Conservation (phyloP, 1,140 invertebrate genomes). For the Heliconius himera region DNA sequence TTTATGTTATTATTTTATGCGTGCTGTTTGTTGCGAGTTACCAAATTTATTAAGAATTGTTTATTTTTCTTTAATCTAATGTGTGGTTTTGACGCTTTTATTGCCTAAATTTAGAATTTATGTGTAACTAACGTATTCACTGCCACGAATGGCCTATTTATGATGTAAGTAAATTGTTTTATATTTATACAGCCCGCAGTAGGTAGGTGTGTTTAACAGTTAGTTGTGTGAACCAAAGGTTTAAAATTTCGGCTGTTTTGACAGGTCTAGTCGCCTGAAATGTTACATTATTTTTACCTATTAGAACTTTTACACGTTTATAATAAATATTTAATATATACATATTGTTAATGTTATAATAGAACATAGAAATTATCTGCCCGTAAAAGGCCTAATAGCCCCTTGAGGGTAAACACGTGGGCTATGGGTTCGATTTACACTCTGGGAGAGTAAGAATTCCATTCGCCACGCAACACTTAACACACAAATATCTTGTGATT, state of each 20-base stretch:
- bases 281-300: conserved; percentile 11
- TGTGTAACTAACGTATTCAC: conserved; percentile 43
- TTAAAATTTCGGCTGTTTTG: conserved; percentile 54
- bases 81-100: conserved; percentile 9
- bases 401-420: too few relatives aligned
- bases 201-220: conserved; percentile 36
- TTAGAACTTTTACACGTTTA: conserved; percentile 25
- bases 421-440: too few relatives aligned
- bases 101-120: conserved; percentile 15
- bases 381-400: too few relatives aligned
- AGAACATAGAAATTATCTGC: not conserved
- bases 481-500: too few relatives aligned
- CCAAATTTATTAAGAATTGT: conserved; percentile 1
- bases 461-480: too few relatives aligned
- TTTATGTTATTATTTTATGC: not conserved
- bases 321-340: conserved; percentile 22
- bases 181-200: conserved; percentile 43
- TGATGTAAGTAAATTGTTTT: conserved; percentile 34
- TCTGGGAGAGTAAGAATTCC: too few relatives aligned
- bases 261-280: conserved; percentile 67
- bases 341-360: conserved; percentile 24
- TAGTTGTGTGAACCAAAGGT: conserved; percentile 57
- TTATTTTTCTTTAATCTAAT: not conserved
- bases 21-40: not conserved
- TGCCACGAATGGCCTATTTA: conserved; percentile 71